Percentiles rank a stretch among this genome's conserved stretches.
Evolutionary conservation across 2,888 invertebrate species (phyloP).

Genomic region (Micoletzkya japonica): DNA sequence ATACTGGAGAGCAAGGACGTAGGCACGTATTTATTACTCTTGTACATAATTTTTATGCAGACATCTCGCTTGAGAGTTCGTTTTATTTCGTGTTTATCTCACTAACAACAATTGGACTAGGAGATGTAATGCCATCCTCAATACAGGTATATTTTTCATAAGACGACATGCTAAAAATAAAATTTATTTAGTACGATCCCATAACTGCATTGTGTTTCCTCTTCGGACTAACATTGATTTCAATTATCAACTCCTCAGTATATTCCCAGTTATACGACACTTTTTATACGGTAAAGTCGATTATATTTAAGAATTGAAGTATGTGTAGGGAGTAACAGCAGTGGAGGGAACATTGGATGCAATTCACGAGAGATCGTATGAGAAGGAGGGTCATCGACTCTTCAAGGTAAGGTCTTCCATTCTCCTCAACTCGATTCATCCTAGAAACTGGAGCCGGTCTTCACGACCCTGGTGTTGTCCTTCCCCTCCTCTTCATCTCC

Average conservation of each 20-base stretch:
- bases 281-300: slow-evolving; percentile 35
- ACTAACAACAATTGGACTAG: slow-evolving; percentile 50
- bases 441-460: slow-evolving; percentile 5
- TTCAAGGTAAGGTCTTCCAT: slow-evolving; percentile 6
- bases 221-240: slow-evolving; percentile 47
- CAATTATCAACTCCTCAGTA: slow-evolving; percentile 50
- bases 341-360: slow-evolving; percentile 22
- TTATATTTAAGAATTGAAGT: background rate
- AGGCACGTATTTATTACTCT: background rate
- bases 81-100: slow-evolving; percentile 53
- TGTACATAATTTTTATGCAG: background rate
- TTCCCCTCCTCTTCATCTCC: slow-evolving; percentile 3
- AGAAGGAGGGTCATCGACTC: slow-evolving; percentile 9
- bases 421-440: background rate
- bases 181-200: slow-evolving; percentile 44
- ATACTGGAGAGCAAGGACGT: slow-evolving; percentile 3
- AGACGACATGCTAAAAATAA: background rate
- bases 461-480: slow-evolving; percentile 1
- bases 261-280: slow-evolving; percentile 47
- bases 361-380: slow-evolving; percentile 16
- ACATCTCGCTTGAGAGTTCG: slow-evolving; percentile 32
- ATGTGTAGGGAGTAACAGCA: slow-evolving; percentile 8
- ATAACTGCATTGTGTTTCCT: slow-evolving; percentile 45
- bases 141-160: slow-evolving; percentile 35
- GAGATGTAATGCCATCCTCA: slow-evolving; percentile 54